Evolutionary conservation across 2,113 vertebrate genomes (phyloP).

Genomic region (Gymnorhina tibicen): DNA sequence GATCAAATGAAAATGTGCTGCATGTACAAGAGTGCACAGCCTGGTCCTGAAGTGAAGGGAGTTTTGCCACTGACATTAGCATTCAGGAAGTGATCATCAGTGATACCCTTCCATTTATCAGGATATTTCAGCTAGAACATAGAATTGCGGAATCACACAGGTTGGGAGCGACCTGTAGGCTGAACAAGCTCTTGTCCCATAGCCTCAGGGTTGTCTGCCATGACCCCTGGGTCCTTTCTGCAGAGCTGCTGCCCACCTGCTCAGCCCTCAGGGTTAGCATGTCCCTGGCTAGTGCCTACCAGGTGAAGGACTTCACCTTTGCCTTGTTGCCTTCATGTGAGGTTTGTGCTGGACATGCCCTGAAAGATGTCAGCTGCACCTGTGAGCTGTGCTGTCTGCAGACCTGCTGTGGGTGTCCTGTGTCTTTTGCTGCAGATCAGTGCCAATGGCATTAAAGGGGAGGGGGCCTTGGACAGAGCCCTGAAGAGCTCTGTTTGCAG

Average conservation of each 20-base stretch:
- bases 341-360: neutral
- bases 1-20: neutral
- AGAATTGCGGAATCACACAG: neutral
- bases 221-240: accelerated
- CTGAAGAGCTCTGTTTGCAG: neutral
- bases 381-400: neutral
- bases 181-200: neutral
- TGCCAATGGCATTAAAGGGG: neutral
- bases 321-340: neutral
- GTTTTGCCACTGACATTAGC: neutral
- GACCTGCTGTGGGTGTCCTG: neutral
- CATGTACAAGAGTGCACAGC: neutral
- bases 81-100: neutral
- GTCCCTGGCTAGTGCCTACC: neutral
- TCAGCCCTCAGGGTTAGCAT: neutral
- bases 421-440: neutral
- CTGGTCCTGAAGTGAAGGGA: neutral
- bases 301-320: neutral
- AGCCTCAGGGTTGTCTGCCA: neutral
- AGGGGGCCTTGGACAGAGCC: neutral
- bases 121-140: neutral
- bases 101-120: accelerated
- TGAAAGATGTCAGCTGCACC: neutral
- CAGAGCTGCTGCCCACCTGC: neutral
- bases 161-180: neutral